Evolutionary conservation across 2,888 invertebrate genomes (phyloP).

Genomic region (Apamea monoglypha): DNA sequence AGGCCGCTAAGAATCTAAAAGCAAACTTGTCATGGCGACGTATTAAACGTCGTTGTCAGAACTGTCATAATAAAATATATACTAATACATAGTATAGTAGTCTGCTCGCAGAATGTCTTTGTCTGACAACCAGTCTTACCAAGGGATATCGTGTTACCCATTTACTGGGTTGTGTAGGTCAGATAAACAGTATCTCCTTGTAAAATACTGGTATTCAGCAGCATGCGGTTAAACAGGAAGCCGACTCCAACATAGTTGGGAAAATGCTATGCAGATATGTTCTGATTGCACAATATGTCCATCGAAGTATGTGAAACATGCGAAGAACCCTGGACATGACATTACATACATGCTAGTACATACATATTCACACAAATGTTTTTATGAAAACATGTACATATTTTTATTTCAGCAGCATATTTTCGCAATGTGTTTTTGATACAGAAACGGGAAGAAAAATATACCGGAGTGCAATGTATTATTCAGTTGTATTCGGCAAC

Average conservation of each 20-base stretch:
- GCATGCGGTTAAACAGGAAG: neutral
- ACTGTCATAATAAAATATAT: too few relatives aligned
- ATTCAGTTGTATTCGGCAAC: slow-evolving; percentile 51
- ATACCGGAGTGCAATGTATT: slow-evolving; percentile 49
- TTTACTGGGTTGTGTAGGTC: neutral
- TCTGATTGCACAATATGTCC: neutral
- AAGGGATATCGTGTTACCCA: neutral
- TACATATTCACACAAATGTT: slow-evolving; percentile 33
- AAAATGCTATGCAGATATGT: neutral
- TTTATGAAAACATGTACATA: slow-evolving; percentile 39
- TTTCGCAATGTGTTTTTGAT: slow-evolving; percentile 39
- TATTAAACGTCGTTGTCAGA: too few relatives aligned
- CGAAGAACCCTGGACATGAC: neutral
- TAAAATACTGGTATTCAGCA: neutral
- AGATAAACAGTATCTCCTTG: neutral
- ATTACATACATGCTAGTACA: neutral
- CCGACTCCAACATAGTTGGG: neutral
- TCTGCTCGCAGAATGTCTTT: neutral
- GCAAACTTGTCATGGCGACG: too few relatives aligned
- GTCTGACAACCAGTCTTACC: neutral
- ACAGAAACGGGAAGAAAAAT: slow-evolving; percentile 41
- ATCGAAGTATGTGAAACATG: neutral
- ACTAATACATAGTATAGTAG: too few relatives aligned
- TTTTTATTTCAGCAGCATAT: slow-evolving; percentile 27
- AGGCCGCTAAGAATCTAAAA: too few relatives aligned